Evolutionary conservation across 1,140 invertebrate genomes (phyloP), one percentile per base, ranked within the genome.

Genomic region (Drosophila simulans): DNA sequence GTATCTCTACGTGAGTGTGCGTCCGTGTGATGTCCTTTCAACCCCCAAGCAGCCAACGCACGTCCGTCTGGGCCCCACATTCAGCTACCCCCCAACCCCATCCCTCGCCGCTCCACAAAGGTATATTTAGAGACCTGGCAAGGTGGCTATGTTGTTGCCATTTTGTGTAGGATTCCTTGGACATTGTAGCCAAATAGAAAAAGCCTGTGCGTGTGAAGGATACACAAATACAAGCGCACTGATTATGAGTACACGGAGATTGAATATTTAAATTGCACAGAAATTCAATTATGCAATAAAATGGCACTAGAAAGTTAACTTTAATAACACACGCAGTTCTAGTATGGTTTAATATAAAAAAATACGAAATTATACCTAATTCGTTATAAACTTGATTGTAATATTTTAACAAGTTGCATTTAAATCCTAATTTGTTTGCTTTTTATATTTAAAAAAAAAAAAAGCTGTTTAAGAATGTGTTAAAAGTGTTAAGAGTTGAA

Each of bases 141-240:
- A 55, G 71, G 64, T 63, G 43, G 46, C 53, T 58, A 17, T 68
- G 42, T 52, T 85, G 81, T 85, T 85, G 82, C 82, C 83, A 86
- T 88, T 88, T 88, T 83, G 79, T 65, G 66, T 62, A 56, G 71
- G 77, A 71, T 85, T 68, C 69, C 83, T 80, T 84, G 77, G 76
- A 80, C 81, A 72, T 83, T 84, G 81, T 84, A 72, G 81, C 66
- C 81, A 79, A 88, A 86, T 83, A 82, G 70, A 86, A 88, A 76
- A 79, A 48, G 40, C 35, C 69, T 53, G 46, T 77, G 59, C 45
- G 59, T 80, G 51, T 63, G 54, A 60, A 56, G 17, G 42, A 60
- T 51, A 56, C 58, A 59, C 37, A 62, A 66, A 58, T 65, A 51
- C 49, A 58, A 10, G 15, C 5, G 4, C 46, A 42, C 12, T 15